Evolutionary conservation across 2,113 vertebrate species (phyloP), one percentile per base, ranked within the genome.

Genomic region (Oceanites oceanicus): DNA sequence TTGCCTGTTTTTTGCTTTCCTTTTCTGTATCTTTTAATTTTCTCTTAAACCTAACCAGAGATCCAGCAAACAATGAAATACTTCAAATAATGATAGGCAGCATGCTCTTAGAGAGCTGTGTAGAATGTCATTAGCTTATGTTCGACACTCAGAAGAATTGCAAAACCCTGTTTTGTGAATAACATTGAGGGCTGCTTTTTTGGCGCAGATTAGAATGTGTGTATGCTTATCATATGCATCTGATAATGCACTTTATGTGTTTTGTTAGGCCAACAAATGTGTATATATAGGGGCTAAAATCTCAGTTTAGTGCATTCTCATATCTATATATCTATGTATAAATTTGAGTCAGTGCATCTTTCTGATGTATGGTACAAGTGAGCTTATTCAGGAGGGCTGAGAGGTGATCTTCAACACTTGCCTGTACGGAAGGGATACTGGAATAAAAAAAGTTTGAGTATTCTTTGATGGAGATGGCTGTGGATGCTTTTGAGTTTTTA

Each of bases 381-480:
- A 70, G 30, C 26, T 83, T 72, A 84, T 65, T 93, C 58, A 44
- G 38, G 58, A 92, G 59, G 78, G 42, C 75, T 94, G 73, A 88
- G 49, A 86, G 38, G 70, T 76, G 65, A 72, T 96, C 82, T 94
- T 83, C 67, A 72, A 13, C 4, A 29, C 49, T 71, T 92, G 67
- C 75, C 85, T 95, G 45, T 86, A 79, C 55, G 70, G 72, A 92
- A 86, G 25, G 52, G 61, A 87, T 87, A 84, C 42, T 88, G 63
- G 15, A 82, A 77, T 95, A 73, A 92, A 85, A 50, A 62, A 97
- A 95, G 36, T 94, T 67, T 52, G 61, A 42, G 59, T 96, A 56
- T 89, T 95, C 52, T 82, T 77, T 80, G 53, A 66, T 22, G 30
- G 77, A 97, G n/a, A 61, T 92, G 52, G 81, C 61, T 88, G 49